These are phyloP conservation scores for Cenopis cana DNA, from an alignment of 2,888 invertebrate genomes.

Conservation along the genomic window DNA sequence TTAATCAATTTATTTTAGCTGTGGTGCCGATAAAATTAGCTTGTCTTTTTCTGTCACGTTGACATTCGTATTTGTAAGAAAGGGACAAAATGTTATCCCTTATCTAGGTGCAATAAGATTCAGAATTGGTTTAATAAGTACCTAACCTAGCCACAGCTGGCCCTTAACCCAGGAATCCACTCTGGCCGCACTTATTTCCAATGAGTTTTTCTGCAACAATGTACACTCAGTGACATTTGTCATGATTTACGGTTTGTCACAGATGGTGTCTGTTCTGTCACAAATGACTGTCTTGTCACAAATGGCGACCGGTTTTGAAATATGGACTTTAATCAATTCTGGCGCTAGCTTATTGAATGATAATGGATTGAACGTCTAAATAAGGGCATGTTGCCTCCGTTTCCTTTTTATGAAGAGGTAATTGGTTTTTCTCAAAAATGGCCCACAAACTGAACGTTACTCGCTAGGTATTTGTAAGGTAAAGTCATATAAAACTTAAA, in stretches of 20 bases:
- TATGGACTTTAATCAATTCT: constrained; percentile 8
- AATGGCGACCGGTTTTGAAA: constrained; percentile 13
- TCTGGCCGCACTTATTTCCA: constrained; percentile 20
- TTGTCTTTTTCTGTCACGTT: too few relatives aligned
- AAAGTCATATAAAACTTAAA: too few relatives aligned
- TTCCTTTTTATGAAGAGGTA: too few relatives aligned
- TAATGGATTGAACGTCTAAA: neutral
- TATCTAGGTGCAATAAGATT: neutral
- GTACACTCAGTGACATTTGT: constrained; percentile 22
- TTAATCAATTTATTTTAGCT: too few relatives aligned
- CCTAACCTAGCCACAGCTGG: neutral
- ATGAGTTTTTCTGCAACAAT: constrained; percentile 20
- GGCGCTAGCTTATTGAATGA: constrained; percentile 1
- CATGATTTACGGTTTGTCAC: constrained; percentile 26
- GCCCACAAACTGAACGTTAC: too few relatives aligned
- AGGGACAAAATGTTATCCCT: too few relatives aligned
- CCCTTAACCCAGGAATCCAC: neutral
- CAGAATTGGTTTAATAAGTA: neutral
- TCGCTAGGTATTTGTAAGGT: too few relatives aligned
- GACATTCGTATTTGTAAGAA: too few relatives aligned
- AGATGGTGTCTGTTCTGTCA: constrained; percentile 21
- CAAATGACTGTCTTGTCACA: constrained; percentile 25
- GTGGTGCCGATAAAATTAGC: too few relatives aligned
- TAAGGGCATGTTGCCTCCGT: too few relatives aligned
- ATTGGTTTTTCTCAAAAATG: too few relatives aligned